Evolutionary conservation across 2,113 vertebrate genomes (phyloP), one percentile per base, ranked within the genome.

Genomic region (Sigmodon hispidus): DNA sequence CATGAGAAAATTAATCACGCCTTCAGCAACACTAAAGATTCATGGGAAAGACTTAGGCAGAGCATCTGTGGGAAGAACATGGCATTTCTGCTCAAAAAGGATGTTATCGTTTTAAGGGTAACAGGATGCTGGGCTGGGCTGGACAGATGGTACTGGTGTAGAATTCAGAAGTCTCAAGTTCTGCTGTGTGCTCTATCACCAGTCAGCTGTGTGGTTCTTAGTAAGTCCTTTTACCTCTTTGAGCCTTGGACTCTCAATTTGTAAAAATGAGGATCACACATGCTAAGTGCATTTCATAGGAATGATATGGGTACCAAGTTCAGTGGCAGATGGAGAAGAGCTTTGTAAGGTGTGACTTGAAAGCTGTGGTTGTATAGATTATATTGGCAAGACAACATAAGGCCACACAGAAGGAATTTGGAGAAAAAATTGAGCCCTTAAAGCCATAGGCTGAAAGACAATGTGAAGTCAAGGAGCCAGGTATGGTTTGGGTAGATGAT

Each of bases 41-140:
- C 36, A 40, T 34, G 16, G 6, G 55, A 94, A 67, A 50, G 7
- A 52, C 16, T 57, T 22, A 59, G 55, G n/a, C 40, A 31, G 26
- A 55, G 63, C 43, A 55, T 36, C 61, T 9, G 1, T 21, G 29
- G 7, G 26, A 87, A 48, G 19, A 88, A 50, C 7, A 1, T 36
- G 59, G 9, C 1, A 5, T 31, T 59, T 45, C 48, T 87, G 31
- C 55, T 84, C 21, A 22, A 34, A 63, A 73, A 48, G 81, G 36
- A 0, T 59, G 55, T 24, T 45, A 40, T 80, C 19, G 34, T 61
- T 11, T 67, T 45, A 59, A 34, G 76, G 40, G 5, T 6, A 15
- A 26, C 59, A 48, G 29, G 0, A 0, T 65, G 22, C 79, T 57
- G 21, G 24, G 17, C 31, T 34, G 63, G 17, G 0, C 31, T 34